These are phyloP conservation scores for Pherbina coryleti DNA, from an alignment of 2,888 invertebrate genomes.

Conservation along the genomic window DNA sequence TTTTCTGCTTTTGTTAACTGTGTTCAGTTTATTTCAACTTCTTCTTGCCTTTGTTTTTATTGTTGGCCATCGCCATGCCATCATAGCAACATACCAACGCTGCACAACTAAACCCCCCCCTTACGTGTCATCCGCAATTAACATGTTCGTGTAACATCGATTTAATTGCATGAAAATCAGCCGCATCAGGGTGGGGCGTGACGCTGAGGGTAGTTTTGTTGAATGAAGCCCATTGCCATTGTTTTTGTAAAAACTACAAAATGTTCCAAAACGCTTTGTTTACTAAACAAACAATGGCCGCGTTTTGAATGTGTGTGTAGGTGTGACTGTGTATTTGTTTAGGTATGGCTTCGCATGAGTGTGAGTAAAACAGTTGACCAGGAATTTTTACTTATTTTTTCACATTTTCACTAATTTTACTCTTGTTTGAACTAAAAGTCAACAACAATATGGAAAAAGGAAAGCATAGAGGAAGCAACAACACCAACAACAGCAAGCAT, in stretches of 20 bases:
- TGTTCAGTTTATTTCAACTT: not conserved
- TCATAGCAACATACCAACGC: conserved; percentile 1
- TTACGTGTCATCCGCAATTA: conserved; percentile 67
- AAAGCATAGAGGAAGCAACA: not conserved
- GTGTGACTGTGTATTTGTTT: not conserved
- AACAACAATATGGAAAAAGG: not conserved
- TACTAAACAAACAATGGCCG: conserved; percentile 35
- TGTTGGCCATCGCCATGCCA: not conserved
- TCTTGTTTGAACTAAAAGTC: not conserved
- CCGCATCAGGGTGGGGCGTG: conserved; percentile 26
- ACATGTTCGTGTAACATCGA: conserved; percentile 59
- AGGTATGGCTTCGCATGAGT: conserved; percentile 10
- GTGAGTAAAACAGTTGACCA: conserved; percentile 24
- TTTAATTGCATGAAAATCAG: conserved; percentile 56
- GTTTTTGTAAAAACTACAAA: conserved; percentile 18
- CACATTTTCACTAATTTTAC: conserved; percentile 6
- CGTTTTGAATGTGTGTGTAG: not conserved
- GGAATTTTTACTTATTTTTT: conserved; percentile 22
- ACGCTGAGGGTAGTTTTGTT: not conserved
- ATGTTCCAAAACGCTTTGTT: conserved; percentile 39
- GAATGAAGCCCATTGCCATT: conserved; percentile 14
- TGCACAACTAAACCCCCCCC: not conserved
- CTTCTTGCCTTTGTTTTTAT: conserved; percentile 3
- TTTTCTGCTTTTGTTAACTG: not conserved
- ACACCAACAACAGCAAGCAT: conserved; percentile 13